Conservation (phyloP, 2,797 vertebrate species). For the Caiman crocodilus region DNA sequence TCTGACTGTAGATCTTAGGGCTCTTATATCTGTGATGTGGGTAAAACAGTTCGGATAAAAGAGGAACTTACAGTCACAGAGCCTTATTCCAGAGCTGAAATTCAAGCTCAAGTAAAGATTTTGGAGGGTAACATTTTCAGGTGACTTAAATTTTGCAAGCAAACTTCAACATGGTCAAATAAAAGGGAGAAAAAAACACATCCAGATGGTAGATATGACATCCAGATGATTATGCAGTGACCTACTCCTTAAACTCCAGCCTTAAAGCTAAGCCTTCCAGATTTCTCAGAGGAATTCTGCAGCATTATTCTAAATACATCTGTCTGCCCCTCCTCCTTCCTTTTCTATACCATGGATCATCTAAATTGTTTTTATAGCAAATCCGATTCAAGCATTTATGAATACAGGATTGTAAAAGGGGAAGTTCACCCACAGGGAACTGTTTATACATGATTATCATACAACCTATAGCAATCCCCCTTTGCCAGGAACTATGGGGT, state of each 20-base stretch:
- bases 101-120: neutral
- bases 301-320: neutral
- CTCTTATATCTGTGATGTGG: too few relatives aligned
- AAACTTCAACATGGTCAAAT: neutral
- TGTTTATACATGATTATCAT: neutral
- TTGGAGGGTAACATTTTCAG: neutral
- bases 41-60: accelerated
- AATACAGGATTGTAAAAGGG: neutral
- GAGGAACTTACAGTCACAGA: neutral
- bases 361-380: neutral
- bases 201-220: neutral
- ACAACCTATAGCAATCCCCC: neutral
- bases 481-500: neutral
- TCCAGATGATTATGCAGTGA: neutral
- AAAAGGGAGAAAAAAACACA: neutral
- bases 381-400: neutral
- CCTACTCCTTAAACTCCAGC: neutral
- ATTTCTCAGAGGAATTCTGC: neutral
- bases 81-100: neutral
- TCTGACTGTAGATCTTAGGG: neutral
- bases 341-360: neutral
- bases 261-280: neutral
- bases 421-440: neutral
- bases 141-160: neutral
- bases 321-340: neutral